Base-by-base conservation (phyloP, 2,888 invertebrate genomes). In the Hylaea fasciaria region DNA sequence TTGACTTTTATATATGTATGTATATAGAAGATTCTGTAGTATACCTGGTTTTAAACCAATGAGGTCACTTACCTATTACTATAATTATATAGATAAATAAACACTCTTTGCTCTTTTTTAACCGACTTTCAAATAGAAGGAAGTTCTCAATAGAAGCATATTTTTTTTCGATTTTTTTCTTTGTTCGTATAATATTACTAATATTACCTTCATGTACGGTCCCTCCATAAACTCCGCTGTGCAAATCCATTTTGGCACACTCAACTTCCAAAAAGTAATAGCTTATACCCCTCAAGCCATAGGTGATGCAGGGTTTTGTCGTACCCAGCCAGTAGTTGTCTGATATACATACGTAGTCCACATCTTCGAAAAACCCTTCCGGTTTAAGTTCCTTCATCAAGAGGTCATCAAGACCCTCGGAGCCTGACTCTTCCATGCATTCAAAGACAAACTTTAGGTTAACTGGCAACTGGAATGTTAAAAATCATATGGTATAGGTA, bases 241-340 rank as follows among this genome's bases (percentile, higher is more conserved):
- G 99, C 46, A 99, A 92, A 93, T 99, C 99, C 91, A 97, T 98
- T 40, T 91, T 86, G 10, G 98, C 96, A 84, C 99, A 97, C 81
- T 96, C 95, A 10, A 99, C 94, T 87, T 98, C 97, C 41, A 98
- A 79, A 74, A 94, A 95, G 85, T 98, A 99, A 86, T 99, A 99
- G 80, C 97, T 97, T 62, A 98, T 94, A 13, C 99, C 99, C 69
- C 98, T 94, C 11, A 99, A 93, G 5, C 99, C 99, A 86, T 99
- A 99, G 0, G 99, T 99, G 62, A 99, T 94, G 83, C 99, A 99
- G 0, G 99, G 99, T 80, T 98, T 98, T n/a, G 95, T 96, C 64
- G 96, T 98, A 0, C 99, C 99, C 61, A 99, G 90, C 99, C 99
- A 99, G 84, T 99, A 99, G 89, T 99, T 99, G 85, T 99, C 99